Evolutionary conservation across 1,140 invertebrate species (phyloP), one percentile per base, ranked within the genome.

Genomic region (Bombus superbus): DNA sequence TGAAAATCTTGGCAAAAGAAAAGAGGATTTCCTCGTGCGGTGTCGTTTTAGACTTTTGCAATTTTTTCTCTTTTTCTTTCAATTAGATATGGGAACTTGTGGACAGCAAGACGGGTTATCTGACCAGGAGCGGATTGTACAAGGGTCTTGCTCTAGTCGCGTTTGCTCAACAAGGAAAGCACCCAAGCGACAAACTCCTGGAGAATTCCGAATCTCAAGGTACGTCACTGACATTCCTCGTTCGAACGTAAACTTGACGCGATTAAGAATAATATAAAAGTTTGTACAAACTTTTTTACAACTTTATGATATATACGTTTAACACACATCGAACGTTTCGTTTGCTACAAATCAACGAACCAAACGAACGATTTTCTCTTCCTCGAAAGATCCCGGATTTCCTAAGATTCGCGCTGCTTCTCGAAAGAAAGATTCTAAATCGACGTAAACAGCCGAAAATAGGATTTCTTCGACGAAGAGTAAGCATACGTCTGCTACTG

Each of bases 91-190:
- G 97, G 97, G 96, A 97, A 85, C 86, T 96, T 57, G 96, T 96
- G 8, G 96, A 97, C 84, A 95, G 95, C 81, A 96, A 96, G 73
- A 95, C 96, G 83, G 96, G 96, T 32, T 95, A 95, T 81, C 92
- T 97, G 25, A 96, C 96, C 13, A 93, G 96, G 83, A 96, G 95
- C 71, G 95, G 95, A 89, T 90, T 97, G 13, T 97, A 97, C 92
- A 97, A 97, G 94, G 97, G 96, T 28, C 93, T 97, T 64, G 97
- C 97, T 3, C 94, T 97, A 35, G 95, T 97, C 71, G 97, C 96
- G 9, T 96, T 97, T 91, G 96, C 97, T 53, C 97, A 97, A 89
- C 97, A 97, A 93, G 97, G 97, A 47, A 97, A 97, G 93, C 94
- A 96, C 64, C 95, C 97, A 28, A 96, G 96, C 87, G 96, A 97